Evolutionary conservation across 2,113 vertebrate genomes (phyloP).

Genomic region (Cariama cristata): DNA sequence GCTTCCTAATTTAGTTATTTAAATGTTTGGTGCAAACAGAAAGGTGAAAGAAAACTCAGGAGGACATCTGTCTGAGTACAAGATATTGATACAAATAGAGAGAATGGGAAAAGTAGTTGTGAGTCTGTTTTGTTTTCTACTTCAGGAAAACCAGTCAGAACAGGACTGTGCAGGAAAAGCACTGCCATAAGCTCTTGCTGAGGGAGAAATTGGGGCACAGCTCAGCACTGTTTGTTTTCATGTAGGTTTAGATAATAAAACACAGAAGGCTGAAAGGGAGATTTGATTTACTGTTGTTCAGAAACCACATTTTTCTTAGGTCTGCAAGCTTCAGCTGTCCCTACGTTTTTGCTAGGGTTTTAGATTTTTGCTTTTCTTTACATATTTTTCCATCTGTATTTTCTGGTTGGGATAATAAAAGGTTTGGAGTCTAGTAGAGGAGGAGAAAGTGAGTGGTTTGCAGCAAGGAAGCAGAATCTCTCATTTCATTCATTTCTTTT

Average conservation of each 20-base stretch:
- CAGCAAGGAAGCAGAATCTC: neutral
- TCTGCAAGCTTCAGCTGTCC: neutral
- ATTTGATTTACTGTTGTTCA: conserved; percentile 7
- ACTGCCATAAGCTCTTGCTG: conserved; percentile 53
- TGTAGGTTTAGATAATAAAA: conserved; percentile 46
- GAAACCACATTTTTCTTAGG: conserved; percentile 26
- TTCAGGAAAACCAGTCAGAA: neutral
- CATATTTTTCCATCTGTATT: neutral
- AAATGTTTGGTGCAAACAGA: conserved; percentile 6
- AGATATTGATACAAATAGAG: conserved; percentile 36
- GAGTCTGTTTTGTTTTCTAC: neutral
- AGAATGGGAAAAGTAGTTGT: neutral
- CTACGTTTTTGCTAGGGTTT: neutral
- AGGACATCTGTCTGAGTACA: neutral
- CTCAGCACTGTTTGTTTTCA: conserved; percentile 60
- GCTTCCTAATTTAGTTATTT: conserved; percentile 9
- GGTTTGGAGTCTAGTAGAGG: neutral
- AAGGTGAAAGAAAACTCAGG: conserved; percentile 4
- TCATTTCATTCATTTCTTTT: conserved; percentile 34
- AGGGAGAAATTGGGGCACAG: conserved; percentile 47
- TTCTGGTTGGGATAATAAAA: conserved; percentile 6
- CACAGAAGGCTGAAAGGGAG: neutral
- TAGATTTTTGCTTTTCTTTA: conserved; percentile 11
- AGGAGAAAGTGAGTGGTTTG: neutral
- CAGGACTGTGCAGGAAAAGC: neutral